phyloP scores from a whole-genome alignment of 2,888 invertebrate genomes.

The Cybosia mesomella region DNA sequence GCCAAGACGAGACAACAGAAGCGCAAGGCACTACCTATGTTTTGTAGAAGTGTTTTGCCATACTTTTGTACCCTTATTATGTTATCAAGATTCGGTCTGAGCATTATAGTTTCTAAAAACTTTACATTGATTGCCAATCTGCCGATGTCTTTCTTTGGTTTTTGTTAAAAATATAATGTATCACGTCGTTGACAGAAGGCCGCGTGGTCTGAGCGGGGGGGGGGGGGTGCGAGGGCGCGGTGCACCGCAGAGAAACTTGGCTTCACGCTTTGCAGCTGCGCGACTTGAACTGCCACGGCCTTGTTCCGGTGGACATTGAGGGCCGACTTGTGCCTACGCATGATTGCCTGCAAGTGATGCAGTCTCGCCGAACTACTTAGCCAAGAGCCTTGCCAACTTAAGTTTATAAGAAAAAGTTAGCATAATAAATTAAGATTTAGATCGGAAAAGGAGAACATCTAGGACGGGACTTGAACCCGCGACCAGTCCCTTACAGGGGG shows the following conservation, averaged over 20 bases:
- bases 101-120: too few relatives aligned
- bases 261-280: background rate
- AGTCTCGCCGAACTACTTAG: background rate
- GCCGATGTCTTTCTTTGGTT: background rate
- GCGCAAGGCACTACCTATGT: too few relatives aligned
- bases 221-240: background rate
- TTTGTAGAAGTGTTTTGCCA: too few relatives aligned
- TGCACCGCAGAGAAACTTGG: background rate
- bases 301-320: background rate
- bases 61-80: too few relatives aligned
- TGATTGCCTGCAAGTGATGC: background rate
- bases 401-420: too few relatives aligned
- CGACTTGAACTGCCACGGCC: background rate
- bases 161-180: background rate
- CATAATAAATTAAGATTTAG: too few relatives aligned
- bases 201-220: background rate
- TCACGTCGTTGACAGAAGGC: slow-evolving; percentile 1
- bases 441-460: too few relatives aligned
- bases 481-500: too few relatives aligned
- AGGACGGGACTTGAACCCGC: too few relatives aligned
- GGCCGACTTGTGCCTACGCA: background rate
- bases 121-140: background rate
- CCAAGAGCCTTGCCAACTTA: too few relatives aligned
- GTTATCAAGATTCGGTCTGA: too few relatives aligned
- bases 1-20: background rate